Conservation (phyloP, 2,797 vertebrate species). For the Simalia tracyae region DNA sequence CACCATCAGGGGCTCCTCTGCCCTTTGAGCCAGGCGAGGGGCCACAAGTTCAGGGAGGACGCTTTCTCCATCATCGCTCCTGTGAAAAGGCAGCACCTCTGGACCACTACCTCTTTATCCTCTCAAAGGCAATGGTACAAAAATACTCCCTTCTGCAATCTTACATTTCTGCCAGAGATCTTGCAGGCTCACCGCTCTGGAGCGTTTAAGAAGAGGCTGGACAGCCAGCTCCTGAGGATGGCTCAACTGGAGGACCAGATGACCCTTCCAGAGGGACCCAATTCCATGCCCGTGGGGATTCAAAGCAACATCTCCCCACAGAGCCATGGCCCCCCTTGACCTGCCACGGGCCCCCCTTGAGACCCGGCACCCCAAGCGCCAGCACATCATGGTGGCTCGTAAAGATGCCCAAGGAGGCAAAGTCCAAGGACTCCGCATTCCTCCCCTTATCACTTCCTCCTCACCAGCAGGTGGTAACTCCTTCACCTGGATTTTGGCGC, state of each 20-base stretch:
- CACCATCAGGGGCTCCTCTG: background rate
- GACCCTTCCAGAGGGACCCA: background rate
- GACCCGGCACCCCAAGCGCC: no score
- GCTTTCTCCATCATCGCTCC: background rate
- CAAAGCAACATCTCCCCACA: background rate
- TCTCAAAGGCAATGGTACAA: background rate
- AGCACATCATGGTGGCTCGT: rapidly evolving
- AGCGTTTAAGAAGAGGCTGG: background rate
- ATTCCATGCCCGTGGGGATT: background rate
- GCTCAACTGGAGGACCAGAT: background rate
- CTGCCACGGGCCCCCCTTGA: background rate
- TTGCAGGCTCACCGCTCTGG: background rate
- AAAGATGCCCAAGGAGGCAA: background rate
- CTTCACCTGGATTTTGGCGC: background rate
- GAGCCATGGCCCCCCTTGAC: background rate
- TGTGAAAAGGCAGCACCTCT: background rate
- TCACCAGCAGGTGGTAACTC: background rate
- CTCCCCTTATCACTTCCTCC: background rate
- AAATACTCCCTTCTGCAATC: background rate
- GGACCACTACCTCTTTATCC: background rate
- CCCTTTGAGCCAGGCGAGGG: background rate
- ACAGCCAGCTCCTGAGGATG: background rate
- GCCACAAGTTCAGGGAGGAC: background rate
- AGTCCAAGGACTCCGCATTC: background rate
- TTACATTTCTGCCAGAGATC: background rate